These are phyloP conservation scores for Globia sparganii DNA, from an alignment of 2,888 invertebrate species.

Conservation along the genomic window DNA sequence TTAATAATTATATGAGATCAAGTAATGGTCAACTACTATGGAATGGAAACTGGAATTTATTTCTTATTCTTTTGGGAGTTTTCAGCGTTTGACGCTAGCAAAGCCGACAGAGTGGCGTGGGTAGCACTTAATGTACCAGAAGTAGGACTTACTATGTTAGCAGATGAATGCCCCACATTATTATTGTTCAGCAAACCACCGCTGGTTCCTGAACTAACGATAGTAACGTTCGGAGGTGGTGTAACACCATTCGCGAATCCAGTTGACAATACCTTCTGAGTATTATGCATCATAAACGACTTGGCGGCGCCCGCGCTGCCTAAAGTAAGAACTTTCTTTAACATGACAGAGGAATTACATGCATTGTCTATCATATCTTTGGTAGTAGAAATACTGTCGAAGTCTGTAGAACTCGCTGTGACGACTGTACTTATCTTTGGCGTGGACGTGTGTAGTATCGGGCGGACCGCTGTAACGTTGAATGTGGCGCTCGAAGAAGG, in stretches of 20 bases:
- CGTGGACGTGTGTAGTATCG: conserved; percentile 79
- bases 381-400: conserved; percentile 85
- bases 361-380: conserved; percentile 89
- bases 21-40: conserved; percentile 39
- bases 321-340: conserved; percentile 88
- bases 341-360: conserved; percentile 88
- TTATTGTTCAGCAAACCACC: conserved; percentile 78
- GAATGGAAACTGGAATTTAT: conserved; percentile 60
- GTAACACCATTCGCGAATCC: conserved; percentile 86
- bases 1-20: conserved; percentile 62
- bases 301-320: conserved; percentile 87
- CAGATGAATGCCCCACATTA: conserved; percentile 71
- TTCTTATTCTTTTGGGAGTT: conserved; percentile 66
- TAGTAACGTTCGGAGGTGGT: conserved; percentile 87
- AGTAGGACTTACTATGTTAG: conserved; percentile 80
- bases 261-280: conserved; percentile 87
- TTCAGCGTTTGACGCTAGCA: conserved; percentile 79
- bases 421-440: conserved; percentile 83
- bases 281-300: conserved; percentile 89
- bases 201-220: conserved; percentile 85
- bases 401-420: conserved; percentile 79
- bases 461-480: conserved; percentile 82
- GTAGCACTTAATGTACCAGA: conserved; percentile 87
- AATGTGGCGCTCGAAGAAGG: conserved; percentile 82
- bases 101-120: conserved; percentile 87